These are phyloP conservation scores for Spea multiplicata DNA, from an alignment of 2,113 vertebrate genomes.

Conservation along the genomic window DNA sequence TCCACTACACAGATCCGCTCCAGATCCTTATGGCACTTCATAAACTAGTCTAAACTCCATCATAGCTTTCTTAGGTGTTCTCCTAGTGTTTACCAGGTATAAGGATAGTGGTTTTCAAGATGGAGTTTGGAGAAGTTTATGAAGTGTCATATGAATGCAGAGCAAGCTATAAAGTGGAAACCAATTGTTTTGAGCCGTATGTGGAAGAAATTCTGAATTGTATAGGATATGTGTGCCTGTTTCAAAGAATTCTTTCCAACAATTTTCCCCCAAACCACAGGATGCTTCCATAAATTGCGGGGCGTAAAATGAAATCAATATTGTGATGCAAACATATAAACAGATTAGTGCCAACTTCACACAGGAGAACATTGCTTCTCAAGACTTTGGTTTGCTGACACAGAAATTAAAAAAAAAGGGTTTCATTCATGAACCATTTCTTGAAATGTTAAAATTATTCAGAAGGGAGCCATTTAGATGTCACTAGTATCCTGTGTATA, in stretches of 20 bases:
- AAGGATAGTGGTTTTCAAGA: conserved; percentile 45
- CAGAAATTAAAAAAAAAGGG: neutral
- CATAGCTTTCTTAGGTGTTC: conserved; percentile 16
- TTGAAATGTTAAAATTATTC: too few species aligned
- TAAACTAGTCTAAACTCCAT: conserved; percentile 20
- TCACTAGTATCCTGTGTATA: too few species aligned
- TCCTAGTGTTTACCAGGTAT: conserved; percentile 12
- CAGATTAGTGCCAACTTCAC: neutral
- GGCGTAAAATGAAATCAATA: conserved; percentile 6
- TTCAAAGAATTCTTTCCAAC: conserved; percentile 34
- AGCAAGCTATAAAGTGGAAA: conserved; percentile 38
- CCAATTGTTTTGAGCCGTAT: conserved; percentile 46
- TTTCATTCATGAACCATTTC: too few species aligned
- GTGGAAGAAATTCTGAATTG: conserved; percentile 43
- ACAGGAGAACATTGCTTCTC: neutral
- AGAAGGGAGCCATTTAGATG: too few species aligned
- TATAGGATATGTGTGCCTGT: conserved; percentile 15
- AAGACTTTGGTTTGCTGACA: neutral
- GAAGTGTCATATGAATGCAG: conserved; percentile 42
- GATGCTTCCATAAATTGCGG: conserved; percentile 32
- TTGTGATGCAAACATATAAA: neutral
- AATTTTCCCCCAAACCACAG: conserved; percentile 25
- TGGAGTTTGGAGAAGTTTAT: conserved; percentile 40
- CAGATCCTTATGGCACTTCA: conserved; percentile 20
- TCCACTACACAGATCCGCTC: conserved; percentile 32